phyloP scores from a whole-genome alignment of 2,113 vertebrate species.

The Chinchilla lanigera region DNA sequence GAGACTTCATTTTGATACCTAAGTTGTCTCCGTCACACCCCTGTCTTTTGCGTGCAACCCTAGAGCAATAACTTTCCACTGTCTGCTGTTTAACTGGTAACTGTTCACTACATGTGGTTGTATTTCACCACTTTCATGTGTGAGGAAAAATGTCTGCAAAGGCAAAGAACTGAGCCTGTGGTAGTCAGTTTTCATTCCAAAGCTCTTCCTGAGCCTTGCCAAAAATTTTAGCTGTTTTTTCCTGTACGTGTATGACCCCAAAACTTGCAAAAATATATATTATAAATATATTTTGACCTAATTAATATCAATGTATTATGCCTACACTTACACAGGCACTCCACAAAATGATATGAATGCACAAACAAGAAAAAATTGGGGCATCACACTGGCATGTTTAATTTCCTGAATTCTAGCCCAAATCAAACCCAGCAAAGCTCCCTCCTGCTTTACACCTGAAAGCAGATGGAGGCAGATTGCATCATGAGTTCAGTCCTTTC shows the following conservation, averaged over 20 bases:
- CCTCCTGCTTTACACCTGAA: constrained; percentile 78
- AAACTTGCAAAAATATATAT: not conserved
- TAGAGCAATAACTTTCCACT: constrained; percentile 21
- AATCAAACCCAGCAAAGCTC: constrained; percentile 75
- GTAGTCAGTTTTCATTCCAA: constrained; percentile 50
- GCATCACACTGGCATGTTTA: constrained; percentile 1
- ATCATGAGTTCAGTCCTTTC: constrained; percentile 79
- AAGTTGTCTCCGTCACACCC: not conserved
- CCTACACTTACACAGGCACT: not conserved
- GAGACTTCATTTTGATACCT: not conserved
- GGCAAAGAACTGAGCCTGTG: constrained; percentile 16
- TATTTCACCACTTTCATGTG: constrained; percentile 42
- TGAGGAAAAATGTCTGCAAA: constrained; percentile 12
- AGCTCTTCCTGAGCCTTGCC: not conserved
- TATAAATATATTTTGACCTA: constrained; percentile 56
- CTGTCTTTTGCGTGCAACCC: not conserved
- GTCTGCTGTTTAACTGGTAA: constrained; percentile 50
- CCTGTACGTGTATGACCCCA: not conserved
- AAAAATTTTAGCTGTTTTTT: not conserved
- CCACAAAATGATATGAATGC: constrained; percentile 24
- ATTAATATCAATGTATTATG: constrained; percentile 32
- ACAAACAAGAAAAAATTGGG: not conserved
- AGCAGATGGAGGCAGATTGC: constrained; percentile 83
- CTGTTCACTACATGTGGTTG: constrained; percentile 22
- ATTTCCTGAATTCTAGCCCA: constrained; percentile 65